phyloP scores from a whole-genome alignment of 2,113 vertebrate genomes.

The Pyrgilauda ruficollis region DNA sequence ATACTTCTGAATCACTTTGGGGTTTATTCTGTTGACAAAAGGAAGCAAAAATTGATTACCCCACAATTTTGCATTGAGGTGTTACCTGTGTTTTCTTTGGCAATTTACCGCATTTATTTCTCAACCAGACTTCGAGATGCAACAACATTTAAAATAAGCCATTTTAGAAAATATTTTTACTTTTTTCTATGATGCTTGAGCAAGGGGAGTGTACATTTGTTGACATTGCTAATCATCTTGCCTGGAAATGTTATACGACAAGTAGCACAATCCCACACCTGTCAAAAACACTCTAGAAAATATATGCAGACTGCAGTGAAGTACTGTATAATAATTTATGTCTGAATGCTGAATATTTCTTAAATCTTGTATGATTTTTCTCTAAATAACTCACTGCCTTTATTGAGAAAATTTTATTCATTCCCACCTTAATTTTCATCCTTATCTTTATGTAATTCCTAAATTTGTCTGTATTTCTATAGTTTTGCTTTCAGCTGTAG shows the following conservation, averaged over 20 bases:
- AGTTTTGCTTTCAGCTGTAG: background rate
- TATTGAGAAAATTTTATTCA: background rate
- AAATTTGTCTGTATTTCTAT: background rate
- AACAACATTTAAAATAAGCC: background rate
- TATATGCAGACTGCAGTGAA: background rate
- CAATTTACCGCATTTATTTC: background rate
- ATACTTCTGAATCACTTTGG: background rate
- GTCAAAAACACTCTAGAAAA: constrained; percentile 4
- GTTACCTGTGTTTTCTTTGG: background rate
- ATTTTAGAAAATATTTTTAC: background rate
- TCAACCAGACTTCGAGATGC: background rate
- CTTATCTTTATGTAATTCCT: background rate
- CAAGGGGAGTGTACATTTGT: background rate
- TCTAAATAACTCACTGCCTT: background rate
- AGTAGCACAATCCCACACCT: background rate
- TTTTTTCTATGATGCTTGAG: background rate
- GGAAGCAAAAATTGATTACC: background rate
- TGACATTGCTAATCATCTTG: constrained; percentile 24
- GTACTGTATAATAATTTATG: background rate
- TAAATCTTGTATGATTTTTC: background rate
- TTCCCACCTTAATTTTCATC: background rate
- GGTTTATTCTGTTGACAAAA: background rate
- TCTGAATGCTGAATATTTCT: background rate
- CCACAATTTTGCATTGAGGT: background rate
- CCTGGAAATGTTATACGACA: background rate